Evolutionary conservation across 2,888 invertebrate species (phyloP), one percentile per base, ranked within the genome.

Genomic region (Clunio marinus): DNA sequence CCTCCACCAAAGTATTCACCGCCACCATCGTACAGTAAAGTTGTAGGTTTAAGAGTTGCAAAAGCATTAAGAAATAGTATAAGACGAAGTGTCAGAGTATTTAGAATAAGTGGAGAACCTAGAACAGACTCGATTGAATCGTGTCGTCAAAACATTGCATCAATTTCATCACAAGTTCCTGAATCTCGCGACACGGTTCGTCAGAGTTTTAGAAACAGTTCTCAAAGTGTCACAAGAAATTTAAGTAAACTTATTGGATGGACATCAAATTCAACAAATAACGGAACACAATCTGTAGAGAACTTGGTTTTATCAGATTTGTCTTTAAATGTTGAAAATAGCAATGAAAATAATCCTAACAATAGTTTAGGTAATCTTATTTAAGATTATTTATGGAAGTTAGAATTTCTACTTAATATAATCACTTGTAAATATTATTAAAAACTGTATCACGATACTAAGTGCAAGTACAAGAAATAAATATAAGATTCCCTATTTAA

Each of bases 1-100:
- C 91, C 92, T 1, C 93, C 93, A 2, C 94, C 94, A 62, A 94
- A 94, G 77, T 94, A 95, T 79, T 94, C 93, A 0, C 94, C 95
- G 0, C 95, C 95, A 1, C 94, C 94, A 0, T 92, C 92, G 0
- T 94, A 94, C 76, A 91, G 93, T 28, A 93, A 93, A 2, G 94
- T 94, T 1, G 94, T 94, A 0, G 93, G 94, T 1, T 92, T 91
- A 0, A 80, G 91, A 41, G 83, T 93, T 69, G 88, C 88, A 4
- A 88, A 88, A 75, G 81, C 88, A 73, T 75, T 89, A 27, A 82
- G 92, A 0, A 87, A 89, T 74, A 91, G 91, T 72, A 83, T 93
- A 60, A 79, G 92, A 32, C 81, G 91, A 68, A 92, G 92, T 77
- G 87, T 92, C 60, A 79, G 93, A 70, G 83, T 91, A 17, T 37